A percentile compares a stretch with the other conserved stretches of the same genome.
Conservation (phyloP, 2,113 vertebrate genomes). For the Siniperca chuatsi region DNA sequence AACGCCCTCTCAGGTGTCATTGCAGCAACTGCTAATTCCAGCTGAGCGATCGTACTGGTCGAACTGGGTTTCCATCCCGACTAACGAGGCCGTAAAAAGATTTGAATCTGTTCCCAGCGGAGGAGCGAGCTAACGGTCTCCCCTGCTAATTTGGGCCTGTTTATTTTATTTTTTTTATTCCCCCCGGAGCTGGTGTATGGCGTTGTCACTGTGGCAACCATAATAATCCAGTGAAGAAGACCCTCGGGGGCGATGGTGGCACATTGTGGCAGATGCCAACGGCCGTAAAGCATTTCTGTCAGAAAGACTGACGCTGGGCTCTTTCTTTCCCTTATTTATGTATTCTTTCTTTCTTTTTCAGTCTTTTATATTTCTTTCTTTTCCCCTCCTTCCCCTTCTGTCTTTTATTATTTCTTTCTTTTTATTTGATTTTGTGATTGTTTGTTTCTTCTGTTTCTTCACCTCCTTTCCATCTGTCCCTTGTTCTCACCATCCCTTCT, state of each 20-base stretch:
- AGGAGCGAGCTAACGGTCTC: background rate
- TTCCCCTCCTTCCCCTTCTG: background rate
- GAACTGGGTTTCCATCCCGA: background rate
- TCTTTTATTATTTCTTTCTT: background rate
- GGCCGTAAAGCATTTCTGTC: constrained; percentile 61
- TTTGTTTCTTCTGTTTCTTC: background rate
- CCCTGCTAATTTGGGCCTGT: constrained; percentile 5
- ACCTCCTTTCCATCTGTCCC: background rate
- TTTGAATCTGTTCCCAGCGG: constrained; percentile 16
- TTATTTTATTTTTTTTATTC: constrained; percentile 24
- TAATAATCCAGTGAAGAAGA: constrained; percentile 47
- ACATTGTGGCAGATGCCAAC: constrained; percentile 63
- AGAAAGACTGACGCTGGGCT: background rate
- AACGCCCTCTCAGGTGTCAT: constrained; percentile 14
- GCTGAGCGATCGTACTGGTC: constrained; percentile 13
- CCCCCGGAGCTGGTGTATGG: constrained; percentile 23
- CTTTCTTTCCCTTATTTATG: background rate
- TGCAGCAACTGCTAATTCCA: constrained; percentile 19
- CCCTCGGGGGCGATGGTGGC: constrained; percentile 53
- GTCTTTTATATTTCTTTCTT: background rate
- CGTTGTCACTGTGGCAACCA: constrained; percentile 40
- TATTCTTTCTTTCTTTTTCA: background rate
- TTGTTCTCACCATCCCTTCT: background rate
- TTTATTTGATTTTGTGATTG: background rate
- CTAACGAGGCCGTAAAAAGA: constrained; percentile 59